Base-by-base conservation (phyloP, 1,140 invertebrate species). In the Drosophila bocki region DNA sequence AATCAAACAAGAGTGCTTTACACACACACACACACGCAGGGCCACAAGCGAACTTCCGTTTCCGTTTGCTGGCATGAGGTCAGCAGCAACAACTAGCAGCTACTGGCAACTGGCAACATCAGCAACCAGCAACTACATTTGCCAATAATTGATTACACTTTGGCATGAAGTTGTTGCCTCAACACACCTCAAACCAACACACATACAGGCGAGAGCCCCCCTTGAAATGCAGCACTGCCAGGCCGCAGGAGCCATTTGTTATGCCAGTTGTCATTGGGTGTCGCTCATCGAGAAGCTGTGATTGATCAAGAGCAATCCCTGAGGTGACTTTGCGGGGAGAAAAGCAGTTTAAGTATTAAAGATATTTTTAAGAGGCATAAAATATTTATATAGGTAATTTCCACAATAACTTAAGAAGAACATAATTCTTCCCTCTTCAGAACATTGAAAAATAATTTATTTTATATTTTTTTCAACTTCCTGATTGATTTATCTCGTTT, bases 141-240 rank as follows among this genome's bases (percentile, higher is more conserved):
- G 69, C 85, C 85, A 90, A 88, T 90, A 88, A 88, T 88, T 88
- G 85, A 88, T 88, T 88, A 80, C 85, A 82, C 77, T 90, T 90
- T 74, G 81, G 67, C 85, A 81, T 90, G 81, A 78, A 88, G 84
- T 87, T 81, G 77, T 84, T 88, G 61, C 69, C 72, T 3, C 35
- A 39, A 80, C 59, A 76, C 59, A 65, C 44, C 59, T 68, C 69
- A 35, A 26, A 29, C 8, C 9, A 15, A 29, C 47, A 48, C 48
- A n/a, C 51, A 48, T 32, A 22, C 8, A 11, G 3, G 7, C 11
- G 41, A 26, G 8, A 13, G 5, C 12, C 9, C 13, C 11, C 39
- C 15, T 26, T 7, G 11, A 17, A 37, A 6, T 33, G 41, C 57
- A 48, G 79, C 51, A 72, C 57, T 47, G 71, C 29, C 78, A 60